Conservation (phyloP, 1,140 invertebrate species). For the Portunus trituberculatus region DNA sequence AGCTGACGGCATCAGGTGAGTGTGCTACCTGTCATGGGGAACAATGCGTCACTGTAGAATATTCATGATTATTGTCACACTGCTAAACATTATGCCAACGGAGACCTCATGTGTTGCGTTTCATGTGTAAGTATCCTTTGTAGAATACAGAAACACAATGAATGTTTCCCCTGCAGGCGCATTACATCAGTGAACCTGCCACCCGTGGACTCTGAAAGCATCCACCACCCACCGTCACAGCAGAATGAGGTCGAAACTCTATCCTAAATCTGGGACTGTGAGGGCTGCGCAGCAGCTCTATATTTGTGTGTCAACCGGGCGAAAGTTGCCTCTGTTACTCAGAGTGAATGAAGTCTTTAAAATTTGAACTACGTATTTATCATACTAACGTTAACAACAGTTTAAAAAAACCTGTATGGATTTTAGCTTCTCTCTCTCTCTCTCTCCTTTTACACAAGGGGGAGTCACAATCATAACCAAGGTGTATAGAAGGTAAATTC, state of each 20-base stretch:
- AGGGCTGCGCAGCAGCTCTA: background rate
- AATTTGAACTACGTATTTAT: too few relatives aligned
- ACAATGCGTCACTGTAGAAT: too few relatives aligned
- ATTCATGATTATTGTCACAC: too few relatives aligned
- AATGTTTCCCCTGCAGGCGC: background rate
- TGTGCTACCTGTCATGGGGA: background rate
- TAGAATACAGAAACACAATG: background rate
- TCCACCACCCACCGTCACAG: background rate
- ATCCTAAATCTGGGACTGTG: background rate
- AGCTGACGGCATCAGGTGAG: conserved; percentile 54
- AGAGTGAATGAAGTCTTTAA: background rate
- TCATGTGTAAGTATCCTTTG: background rate
- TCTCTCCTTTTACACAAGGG: too few relatives aligned
- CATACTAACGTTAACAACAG: too few relatives aligned
- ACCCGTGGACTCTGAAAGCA: background rate
- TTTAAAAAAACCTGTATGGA: too few relatives aligned
- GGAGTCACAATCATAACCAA: too few relatives aligned
- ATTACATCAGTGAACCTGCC: background rate
- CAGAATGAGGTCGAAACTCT: background rate
- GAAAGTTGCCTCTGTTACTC: background rate
- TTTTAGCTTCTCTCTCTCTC: too few relatives aligned
- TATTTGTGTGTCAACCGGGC: background rate
- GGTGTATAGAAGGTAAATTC: too few relatives aligned
- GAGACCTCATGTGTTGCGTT: too few relatives aligned
- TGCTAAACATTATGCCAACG: too few relatives aligned